A percentile compares a stretch with the other conserved stretches of the same genome.
phyloP scores from a whole-genome alignment of 2,888 invertebrate genomes.

The Nebria salina region DNA sequence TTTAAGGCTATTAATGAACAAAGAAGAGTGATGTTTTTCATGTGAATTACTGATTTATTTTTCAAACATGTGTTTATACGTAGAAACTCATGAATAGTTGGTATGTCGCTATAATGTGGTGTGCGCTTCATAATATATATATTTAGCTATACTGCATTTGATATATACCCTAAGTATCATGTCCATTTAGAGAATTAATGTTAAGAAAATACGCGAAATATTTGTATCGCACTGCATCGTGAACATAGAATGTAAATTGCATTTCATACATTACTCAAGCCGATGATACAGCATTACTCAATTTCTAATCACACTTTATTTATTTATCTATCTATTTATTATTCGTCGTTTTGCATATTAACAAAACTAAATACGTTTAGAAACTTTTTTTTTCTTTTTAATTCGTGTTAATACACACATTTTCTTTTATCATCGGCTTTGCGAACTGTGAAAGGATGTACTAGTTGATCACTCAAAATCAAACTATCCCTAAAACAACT shows the following conservation, averaged over 20 bases:
- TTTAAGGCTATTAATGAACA: conserved; percentile 41
- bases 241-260: conserved; percentile 36
- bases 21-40: conserved; percentile 41
- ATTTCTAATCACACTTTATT: background rate
- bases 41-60: conserved; percentile 37
- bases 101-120: conserved; percentile 42
- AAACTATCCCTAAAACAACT: conserved; percentile 3
- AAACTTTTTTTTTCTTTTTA: background rate
- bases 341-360: background rate
- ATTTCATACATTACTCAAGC: conserved; percentile 41
- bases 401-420: background rate
- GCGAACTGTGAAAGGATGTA: conserved; percentile 41
- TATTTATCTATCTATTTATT: background rate
- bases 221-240: conserved; percentile 31
- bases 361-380: background rate
- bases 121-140: conserved; percentile 37
- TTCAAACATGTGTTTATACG: conserved; percentile 34
- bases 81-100: conserved; percentile 31
- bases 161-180: conserved; percentile 39
- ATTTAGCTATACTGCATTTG: conserved; percentile 38
- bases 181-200: conserved; percentile 41
- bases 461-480: background rate
- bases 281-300: conserved; percentile 25
- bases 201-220: conserved; percentile 22
- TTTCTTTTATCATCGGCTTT: conserved; percentile 33